A percentile compares a stretch with the other conserved stretches of the same genome.
Evolutionary conservation across 30 jellyfish, hydroid and myxozoan genomes (phyloP).

Genomic region (Chrysaora quinquecirrha): DNA sequence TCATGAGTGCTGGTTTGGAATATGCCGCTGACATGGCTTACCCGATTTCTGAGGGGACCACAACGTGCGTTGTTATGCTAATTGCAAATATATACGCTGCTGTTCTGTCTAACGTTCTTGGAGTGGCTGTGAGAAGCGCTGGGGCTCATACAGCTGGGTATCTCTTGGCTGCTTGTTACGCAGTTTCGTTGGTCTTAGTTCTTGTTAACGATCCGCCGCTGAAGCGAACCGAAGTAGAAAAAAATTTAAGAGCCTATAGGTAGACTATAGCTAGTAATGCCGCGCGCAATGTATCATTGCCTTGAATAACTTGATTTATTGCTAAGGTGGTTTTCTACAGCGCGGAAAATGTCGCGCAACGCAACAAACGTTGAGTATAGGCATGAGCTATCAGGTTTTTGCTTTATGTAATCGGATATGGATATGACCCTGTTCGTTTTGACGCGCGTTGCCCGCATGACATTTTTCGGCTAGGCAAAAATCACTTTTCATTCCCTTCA

Average conservation of each 20-base stretch:
- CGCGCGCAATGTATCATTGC: not conserved
- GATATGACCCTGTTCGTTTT: no score
- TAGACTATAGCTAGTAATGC: no score
- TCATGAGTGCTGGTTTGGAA: constrained; percentile 87
- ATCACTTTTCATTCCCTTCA: no score
- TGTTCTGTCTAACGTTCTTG: constrained; percentile 70
- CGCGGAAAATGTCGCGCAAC: not conserved
- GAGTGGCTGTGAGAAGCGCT: constrained; percentile 75
- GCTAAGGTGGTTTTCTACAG: not conserved
- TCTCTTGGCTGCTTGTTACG: constrained; percentile 73
- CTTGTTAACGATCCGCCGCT: constrained; percentile 69
- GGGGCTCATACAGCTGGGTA: constrained; percentile 86
- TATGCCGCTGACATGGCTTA: constrained; percentile 97
- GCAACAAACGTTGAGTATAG: not conserved
- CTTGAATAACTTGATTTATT: not conserved
- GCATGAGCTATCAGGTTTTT: not conserved
- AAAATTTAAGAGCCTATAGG: no score
- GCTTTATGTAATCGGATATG: no score
- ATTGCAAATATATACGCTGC: constrained; percentile 82
- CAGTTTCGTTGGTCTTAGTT: constrained; percentile 60
- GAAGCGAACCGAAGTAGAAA: constrained; percentile 72
- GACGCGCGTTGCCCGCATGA: no score
- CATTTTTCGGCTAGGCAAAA: no score
- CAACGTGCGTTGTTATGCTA: constrained; percentile 83
- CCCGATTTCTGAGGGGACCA: constrained; percentile 92